Percentiles rank a stretch among this genome's conserved stretches.
Evolutionary conservation across 1,140 invertebrate genomes (phyloP).

Genomic region (Spodoptera litura): DNA sequence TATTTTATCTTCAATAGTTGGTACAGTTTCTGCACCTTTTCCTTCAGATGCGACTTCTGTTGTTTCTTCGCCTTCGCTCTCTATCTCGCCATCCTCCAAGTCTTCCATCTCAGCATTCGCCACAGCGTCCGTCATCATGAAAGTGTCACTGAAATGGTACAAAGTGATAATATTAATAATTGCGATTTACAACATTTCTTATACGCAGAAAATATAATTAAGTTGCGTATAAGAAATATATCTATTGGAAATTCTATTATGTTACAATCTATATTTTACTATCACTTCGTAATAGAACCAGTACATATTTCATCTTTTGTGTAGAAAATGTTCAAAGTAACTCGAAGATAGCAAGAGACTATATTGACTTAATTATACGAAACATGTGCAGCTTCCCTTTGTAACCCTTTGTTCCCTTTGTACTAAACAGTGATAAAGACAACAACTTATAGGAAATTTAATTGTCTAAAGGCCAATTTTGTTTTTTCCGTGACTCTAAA

Average conservation of each 20-base stretch:
- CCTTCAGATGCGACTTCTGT: constrained; percentile 65
- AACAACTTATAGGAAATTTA: too few species aligned
- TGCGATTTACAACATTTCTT: neutral
- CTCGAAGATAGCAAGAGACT: too few species aligned
- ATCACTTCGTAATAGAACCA: too few species aligned
- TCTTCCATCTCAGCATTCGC: constrained; percentile 84
- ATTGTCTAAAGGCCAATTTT: too few species aligned
- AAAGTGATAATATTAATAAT: constrained; percentile 48
- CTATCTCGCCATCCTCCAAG: constrained; percentile 88
- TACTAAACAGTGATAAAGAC: too few species aligned
- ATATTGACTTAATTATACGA: too few species aligned
- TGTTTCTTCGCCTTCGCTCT: constrained; percentile 86
- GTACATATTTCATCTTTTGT: too few species aligned
- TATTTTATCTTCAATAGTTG: constrained; percentile 58
- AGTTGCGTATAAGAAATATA: neutral
- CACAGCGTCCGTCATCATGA: constrained; percentile 74
- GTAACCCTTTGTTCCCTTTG: too few species aligned
- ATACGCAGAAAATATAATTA: neutral
- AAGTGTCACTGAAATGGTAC: constrained; percentile 77
- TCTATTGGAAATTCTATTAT: neutral
- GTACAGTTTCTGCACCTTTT: constrained; percentile 64
- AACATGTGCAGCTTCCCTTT: too few species aligned
- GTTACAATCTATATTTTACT: neutral
- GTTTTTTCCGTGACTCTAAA: too few species aligned
- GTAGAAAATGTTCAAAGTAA: too few species aligned